Conservation (phyloP, 2,797 vertebrate genomes). For the Allobates femoralis region DNA sequence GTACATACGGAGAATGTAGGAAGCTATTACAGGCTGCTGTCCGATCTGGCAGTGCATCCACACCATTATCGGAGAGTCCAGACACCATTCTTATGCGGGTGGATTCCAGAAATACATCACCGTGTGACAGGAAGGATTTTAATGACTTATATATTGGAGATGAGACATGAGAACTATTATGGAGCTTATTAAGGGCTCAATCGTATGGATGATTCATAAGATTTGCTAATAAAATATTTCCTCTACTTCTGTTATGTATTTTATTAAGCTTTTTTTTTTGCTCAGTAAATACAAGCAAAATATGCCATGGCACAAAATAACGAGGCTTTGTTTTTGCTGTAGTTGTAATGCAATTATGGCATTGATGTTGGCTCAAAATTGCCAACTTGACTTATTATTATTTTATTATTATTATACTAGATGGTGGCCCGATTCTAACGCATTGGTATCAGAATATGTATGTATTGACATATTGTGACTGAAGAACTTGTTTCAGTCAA, state of each 20-base stretch:
- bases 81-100: not conserved
- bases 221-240: not conserved
- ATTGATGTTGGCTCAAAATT: no score
- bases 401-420: no score
- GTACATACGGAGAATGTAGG: not conserved
- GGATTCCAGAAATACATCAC: not conserved
- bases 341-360: not conserved
- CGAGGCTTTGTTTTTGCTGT: not conserved
- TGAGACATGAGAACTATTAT: not conserved
- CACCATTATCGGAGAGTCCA: not conserved
- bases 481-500: no score
- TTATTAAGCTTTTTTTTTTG: not conserved
- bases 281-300: not conserved
- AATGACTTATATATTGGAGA: not conserved
- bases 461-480: no score
- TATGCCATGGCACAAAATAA: not conserved
- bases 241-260: not conserved
- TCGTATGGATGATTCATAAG: not conserved
- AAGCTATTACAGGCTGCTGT: constrained; percentile 13
- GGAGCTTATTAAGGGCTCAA: not conserved
- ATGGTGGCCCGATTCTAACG: no score
- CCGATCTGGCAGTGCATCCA: not conserved
- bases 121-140: not conserved
- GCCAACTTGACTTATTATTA: no score
- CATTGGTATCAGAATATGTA: no score